These are phyloP conservation scores for Brachystomella parvula DNA, from an alignment of 1,140 invertebrate genomes.

Conservation along the genomic window DNA sequence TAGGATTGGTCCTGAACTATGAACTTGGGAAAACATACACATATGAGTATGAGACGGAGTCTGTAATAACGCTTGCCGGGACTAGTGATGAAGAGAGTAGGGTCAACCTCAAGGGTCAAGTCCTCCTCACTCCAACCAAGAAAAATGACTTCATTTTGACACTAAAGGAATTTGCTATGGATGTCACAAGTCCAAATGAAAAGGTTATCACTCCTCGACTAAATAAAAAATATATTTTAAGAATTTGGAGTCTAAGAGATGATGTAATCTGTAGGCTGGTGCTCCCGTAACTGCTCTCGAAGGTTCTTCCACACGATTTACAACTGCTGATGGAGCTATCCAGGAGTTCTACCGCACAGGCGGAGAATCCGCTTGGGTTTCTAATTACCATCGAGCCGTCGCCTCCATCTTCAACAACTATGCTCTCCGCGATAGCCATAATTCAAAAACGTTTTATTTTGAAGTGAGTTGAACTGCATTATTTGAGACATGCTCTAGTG, in stretches of 20 bases:
- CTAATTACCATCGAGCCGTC: slow-evolving; percentile 80
- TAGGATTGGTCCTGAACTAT: slow-evolving; percentile 41
- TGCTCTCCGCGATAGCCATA: slow-evolving; percentile 35
- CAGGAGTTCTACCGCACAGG: slow-evolving; percentile 53
- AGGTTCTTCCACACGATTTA: slow-evolving; percentile 54
- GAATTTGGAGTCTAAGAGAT: background rate
- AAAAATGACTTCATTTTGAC: slow-evolving; percentile 55
- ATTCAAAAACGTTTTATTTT: background rate
- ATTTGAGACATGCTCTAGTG: background rate
- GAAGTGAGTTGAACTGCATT: background rate
- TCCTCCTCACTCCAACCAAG: slow-evolving; percentile 51
- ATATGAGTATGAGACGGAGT: slow-evolving; percentile 55
- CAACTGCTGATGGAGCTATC: slow-evolving; percentile 56
- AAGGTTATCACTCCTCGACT: background rate
- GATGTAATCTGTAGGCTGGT: slow-evolving; percentile 26
- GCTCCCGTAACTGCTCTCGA: slow-evolving; percentile 34
- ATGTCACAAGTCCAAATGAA: background rate
- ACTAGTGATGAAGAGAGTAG: slow-evolving; percentile 50
- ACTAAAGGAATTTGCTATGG: slow-evolving; percentile 41
- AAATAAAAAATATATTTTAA: background rate
- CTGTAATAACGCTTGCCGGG: slow-evolving; percentile 51
- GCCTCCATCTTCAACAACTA: slow-evolving; percentile 69
- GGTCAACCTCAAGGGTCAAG: slow-evolving; percentile 51
- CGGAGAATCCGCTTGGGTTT: slow-evolving; percentile 47
- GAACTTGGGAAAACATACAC: slow-evolving; percentile 54